phyloP scores from a whole-genome alignment of 2,113 vertebrate species.

The Pygoscelis adeliae region DNA sequence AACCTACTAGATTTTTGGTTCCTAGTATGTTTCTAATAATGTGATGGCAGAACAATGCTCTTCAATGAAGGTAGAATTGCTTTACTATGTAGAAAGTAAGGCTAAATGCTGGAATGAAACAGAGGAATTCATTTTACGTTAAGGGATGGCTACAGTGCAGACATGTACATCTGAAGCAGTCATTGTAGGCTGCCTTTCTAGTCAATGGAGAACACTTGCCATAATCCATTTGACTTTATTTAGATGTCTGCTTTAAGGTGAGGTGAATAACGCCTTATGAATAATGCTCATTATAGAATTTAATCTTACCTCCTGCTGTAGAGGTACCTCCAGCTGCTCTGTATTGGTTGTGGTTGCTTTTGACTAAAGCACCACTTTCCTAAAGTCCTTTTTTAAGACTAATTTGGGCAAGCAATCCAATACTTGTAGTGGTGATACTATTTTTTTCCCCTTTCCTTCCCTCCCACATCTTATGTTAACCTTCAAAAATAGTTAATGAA shows the following conservation, averaged over 20 bases:
- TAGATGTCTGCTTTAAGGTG: neutral
- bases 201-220: neutral
- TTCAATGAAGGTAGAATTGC: neutral
- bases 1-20: neutral
- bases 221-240: neutral
- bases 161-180: neutral
- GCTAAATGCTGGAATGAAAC: neutral
- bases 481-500: constrained; percentile 11
- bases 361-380: neutral
- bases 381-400: neutral
- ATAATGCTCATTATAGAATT: neutral
- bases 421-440: neutral
- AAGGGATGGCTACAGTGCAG: neutral
- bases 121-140: neutral
- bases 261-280: neutral
- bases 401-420: neutral
- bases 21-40: neutral
- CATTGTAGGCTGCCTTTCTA: neutral
- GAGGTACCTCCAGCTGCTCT: neutral
- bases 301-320: neutral
- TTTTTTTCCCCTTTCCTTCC: neutral
- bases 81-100: neutral
- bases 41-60: neutral
- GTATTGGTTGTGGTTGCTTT: neutral
- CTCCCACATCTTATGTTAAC: neutral